Evolutionary conservation across 1,140 invertebrate genomes (phyloP).

Genomic region (Pogonomyrmex barbatus): DNA sequence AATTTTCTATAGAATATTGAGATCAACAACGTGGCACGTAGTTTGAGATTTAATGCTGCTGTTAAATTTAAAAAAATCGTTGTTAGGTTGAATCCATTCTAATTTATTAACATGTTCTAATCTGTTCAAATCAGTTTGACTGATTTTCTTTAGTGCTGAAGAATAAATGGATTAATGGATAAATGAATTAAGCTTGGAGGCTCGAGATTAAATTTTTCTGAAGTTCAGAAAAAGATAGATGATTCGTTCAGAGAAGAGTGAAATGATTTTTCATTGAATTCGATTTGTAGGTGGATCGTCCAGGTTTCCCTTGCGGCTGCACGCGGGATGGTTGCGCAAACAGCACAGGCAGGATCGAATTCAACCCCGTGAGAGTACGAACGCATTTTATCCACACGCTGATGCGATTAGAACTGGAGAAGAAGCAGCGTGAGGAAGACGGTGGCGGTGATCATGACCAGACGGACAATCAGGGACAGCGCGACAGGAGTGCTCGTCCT

Average conservation of each 20-base stretch:
- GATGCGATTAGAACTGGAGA: slow-evolving; percentile 97
- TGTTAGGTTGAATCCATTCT: neutral
- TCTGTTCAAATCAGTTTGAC: neutral
- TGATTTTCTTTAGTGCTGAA: neutral
- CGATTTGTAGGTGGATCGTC: slow-evolving; percentile 91
- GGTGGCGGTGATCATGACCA: slow-evolving; percentile 70
- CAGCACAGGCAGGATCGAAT: slow-evolving; percentile 96
- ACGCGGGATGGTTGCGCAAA: slow-evolving; percentile 97
- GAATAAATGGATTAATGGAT: slow-evolving; percentile 4
- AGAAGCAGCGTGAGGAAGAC: slow-evolving; percentile 88
- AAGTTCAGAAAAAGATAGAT: neutral
- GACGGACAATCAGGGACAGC: slow-evolving; percentile 69
- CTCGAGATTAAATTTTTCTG: neutral
- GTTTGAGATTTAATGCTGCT: slow-evolving; percentile 16
- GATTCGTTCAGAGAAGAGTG: neutral
- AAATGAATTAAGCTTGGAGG: neutral
- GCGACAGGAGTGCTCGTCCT: slow-evolving; percentile 74
- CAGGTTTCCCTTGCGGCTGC: slow-evolving; percentile 98
- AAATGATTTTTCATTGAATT: slow-evolving; percentile 31
- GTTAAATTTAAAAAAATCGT: neutral
- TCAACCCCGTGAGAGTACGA: slow-evolving; percentile 97
- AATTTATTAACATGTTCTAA: slow-evolving; percentile 24
- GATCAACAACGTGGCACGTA: slow-evolving; percentile 4
- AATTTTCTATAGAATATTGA: slow-evolving; percentile 30
- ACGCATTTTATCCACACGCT: slow-evolving; percentile 99